A percentile compares a stretch with the other conserved stretches of the same genome.
Conservation (phyloP, 2,888 invertebrate genomes). For the Actias luna region DNA sequence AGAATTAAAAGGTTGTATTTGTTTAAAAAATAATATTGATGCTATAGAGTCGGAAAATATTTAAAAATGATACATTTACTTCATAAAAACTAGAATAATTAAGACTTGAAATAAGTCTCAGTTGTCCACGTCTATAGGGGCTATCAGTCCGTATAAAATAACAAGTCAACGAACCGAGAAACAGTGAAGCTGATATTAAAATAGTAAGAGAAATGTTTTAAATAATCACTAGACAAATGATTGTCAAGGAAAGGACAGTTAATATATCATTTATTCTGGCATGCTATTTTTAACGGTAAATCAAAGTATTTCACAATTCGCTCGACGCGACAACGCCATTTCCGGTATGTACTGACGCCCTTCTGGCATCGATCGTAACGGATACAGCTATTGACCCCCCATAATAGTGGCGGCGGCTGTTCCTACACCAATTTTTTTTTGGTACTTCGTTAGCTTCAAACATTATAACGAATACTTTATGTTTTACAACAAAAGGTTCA, state of each 20-base stretch:
- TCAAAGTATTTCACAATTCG: slow-evolving; percentile 41
- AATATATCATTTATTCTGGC: slow-evolving; percentile 6
- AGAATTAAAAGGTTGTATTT: no score
- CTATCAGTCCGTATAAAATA: not conserved
- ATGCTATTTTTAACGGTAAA: slow-evolving; percentile 26
- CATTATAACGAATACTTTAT: slow-evolving; percentile 31
- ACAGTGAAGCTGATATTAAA: not conserved
- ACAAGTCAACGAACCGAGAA: not conserved
- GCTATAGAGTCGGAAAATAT: not conserved
- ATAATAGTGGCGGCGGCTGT: slow-evolving; percentile 48
- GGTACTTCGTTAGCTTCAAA: slow-evolving; percentile 33
- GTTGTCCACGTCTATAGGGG: not conserved
- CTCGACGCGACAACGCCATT: slow-evolving; percentile 40
- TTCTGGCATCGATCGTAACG: slow-evolving; percentile 65
- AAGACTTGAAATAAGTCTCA: not conserved
- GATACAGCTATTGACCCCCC: slow-evolving; percentile 62
- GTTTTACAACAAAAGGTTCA: slow-evolving; percentile 25
- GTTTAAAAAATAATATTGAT: not conserved
- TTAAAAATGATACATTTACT: not conserved
- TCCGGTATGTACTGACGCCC: slow-evolving; percentile 49
- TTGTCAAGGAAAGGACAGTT: not conserved
- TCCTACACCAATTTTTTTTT: slow-evolving; percentile 44
- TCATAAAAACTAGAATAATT: not conserved
- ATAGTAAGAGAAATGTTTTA: no score
- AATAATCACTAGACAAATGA: no score